Evolutionary conservation across 2,113 vertebrate genomes (phyloP), one percentile per base, ranked within the genome.

Genomic region (Pagrus major): DNA sequence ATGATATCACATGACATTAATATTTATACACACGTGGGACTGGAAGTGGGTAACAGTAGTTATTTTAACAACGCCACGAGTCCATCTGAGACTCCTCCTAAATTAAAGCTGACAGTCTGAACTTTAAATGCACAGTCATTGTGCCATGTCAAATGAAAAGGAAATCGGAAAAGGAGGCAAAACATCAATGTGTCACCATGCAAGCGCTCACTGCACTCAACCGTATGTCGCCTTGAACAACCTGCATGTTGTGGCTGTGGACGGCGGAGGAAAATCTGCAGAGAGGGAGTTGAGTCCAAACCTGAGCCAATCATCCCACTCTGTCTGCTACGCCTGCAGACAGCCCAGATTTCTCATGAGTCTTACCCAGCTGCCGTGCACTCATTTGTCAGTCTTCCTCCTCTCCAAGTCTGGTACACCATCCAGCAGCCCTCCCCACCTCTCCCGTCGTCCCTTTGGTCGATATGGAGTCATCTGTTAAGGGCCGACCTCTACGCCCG

Each of bases 91-190:
- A 52, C 54, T 18, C 7, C 8, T 31, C 70, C 64, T 25, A 88
- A 88, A 92, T 89, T 4, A 84, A 75, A 86, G 66, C 78, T 87
- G 89, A 90, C 89, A 86, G 80, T 76, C 69, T 89, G 87, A 88
- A 88, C 89, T 91, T 93, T 88, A 88, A 88, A 88, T 33, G 78
- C 80, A 70, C 78, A 83, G 83, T 83, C 87, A 81, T 31, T 59
- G 76, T 84, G 85, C 58, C 87, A 71, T 72, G 83, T 85, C 84
- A 81, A 71, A 88, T 71, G 56, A 91, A 72, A 69, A 2, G 65
- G 56, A 58, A n/a, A 72, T 54, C 0, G 47, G 54, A 73, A 61
- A 54, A 72, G 68, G 29, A 76, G 65, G 74, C 79, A 35, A 56
- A 61, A 23, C 67, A 47, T 88, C 77, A 46, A 71, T 75, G 84